A percentile compares a stretch with the other conserved stretches of the same genome.
Conservation (phyloP, 2,113 vertebrate genomes). For the Rattus rattus region DNA sequence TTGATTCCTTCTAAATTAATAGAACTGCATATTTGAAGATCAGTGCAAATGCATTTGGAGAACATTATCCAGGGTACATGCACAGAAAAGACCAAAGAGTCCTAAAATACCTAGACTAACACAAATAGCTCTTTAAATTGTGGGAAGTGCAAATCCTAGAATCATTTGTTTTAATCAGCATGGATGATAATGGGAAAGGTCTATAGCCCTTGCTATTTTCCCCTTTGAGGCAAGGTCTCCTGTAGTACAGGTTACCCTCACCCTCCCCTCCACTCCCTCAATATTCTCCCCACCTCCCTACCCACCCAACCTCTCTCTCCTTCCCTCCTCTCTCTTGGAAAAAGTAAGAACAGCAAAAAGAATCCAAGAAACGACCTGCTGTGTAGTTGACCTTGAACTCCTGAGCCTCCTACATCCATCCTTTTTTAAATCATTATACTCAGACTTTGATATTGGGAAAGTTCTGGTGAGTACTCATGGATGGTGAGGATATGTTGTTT, state of each 20-base stretch:
- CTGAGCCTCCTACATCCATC: too few relatives aligned
- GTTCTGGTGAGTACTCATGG: neutral
- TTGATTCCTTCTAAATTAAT: neutral
- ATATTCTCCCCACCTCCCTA: too few relatives aligned
- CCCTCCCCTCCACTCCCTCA: too few relatives aligned
- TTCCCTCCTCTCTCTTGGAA: too few relatives aligned
- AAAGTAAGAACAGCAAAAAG: too few relatives aligned
- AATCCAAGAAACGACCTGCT: too few relatives aligned
- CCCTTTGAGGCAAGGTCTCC: neutral
- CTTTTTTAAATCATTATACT: neutral
- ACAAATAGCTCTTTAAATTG: neutral
- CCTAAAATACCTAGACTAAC: neutral
- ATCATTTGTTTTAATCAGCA: neutral
- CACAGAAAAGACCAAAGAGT: neutral
- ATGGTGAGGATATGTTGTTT: conserved; percentile 20
- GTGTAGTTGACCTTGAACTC: neutral
- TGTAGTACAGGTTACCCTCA: neutral
- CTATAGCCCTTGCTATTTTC: neutral
- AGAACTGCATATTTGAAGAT: neutral
- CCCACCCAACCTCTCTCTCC: too few relatives aligned
- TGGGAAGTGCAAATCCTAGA: neutral
- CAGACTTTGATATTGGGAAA: neutral
- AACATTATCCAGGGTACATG: neutral
- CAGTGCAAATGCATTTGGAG: neutral
- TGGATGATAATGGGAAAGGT: neutral